Evolutionary conservation across 2,797 vertebrate species (phyloP).

Genomic region (Echeneis naucrates): DNA sequence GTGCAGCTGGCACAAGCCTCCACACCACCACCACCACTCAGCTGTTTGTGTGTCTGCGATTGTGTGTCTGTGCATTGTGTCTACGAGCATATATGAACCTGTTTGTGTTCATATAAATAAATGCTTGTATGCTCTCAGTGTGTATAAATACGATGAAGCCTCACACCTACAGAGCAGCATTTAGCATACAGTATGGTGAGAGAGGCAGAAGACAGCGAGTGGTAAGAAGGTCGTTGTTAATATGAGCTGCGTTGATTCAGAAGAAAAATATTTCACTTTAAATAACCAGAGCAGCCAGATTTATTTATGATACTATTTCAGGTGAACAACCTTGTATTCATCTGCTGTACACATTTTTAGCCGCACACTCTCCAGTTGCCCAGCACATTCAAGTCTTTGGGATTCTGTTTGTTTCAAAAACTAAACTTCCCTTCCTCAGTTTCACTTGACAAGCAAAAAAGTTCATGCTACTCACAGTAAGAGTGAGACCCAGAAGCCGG

Average conservation of each 20-base stretch:
- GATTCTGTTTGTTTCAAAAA: conserved; percentile 5
- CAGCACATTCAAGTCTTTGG: conserved; percentile 25
- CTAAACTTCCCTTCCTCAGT: neutral
- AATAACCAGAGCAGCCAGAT: conserved; percentile 40
- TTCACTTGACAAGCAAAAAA: neutral
- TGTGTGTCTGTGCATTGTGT: conserved; percentile 29
- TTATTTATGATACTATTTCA: conserved; percentile 65
- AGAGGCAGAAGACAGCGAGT: conserved; percentile 44
- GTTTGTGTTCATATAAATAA: conserved; percentile 61
- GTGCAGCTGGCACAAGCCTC: conserved; percentile 78
- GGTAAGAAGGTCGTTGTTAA: conserved; percentile 1
- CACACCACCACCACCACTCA: conserved; percentile 65
- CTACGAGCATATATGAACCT: conserved; percentile 26
- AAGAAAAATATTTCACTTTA: conserved; percentile 32
- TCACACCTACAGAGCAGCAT: conserved; percentile 67
- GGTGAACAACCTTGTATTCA: conserved; percentile 58
- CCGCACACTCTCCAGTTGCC: conserved; percentile 24
- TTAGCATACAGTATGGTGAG: conserved; percentile 61
- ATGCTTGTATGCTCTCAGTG: conserved; percentile 43
- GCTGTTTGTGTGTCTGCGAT: conserved; percentile 31
- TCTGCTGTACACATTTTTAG: conserved; percentile 57
- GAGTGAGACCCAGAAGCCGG: no score
- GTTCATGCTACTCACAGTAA: conserved; percentile 26
- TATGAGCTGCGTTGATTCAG: conserved; percentile 10
- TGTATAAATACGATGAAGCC: conserved; percentile 61